A percentile compares a stretch with the other conserved stretches of the same genome.
Conservation (phyloP, 2,113 vertebrate species). For the Corapipo altera region DNA sequence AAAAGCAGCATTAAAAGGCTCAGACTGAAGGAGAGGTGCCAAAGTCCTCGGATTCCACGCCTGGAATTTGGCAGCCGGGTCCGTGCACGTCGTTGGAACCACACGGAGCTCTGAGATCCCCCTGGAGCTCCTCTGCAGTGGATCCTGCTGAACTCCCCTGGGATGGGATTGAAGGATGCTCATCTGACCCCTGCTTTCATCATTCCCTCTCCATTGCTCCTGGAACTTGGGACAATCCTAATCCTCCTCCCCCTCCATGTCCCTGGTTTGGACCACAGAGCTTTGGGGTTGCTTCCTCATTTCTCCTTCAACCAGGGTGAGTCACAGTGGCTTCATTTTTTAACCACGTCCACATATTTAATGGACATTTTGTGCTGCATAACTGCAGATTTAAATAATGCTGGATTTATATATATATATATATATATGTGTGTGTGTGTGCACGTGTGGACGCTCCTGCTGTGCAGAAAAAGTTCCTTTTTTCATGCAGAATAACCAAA, state of each 20-base stretch:
- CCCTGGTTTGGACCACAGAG: not conserved
- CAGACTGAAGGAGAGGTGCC: not conserved
- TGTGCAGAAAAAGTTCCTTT: not conserved
- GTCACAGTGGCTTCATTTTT: conserved; percentile 34
- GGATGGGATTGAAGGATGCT: not conserved
- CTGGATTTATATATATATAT: not conserved
- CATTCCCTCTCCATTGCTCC: not conserved
- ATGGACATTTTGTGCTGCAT: not conserved
- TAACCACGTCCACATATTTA: not conserved
- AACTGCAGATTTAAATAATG: not conserved
- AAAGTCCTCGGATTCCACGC: conserved; percentile 9
- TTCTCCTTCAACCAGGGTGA: conserved; percentile 62
- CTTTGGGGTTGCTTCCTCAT: conserved; percentile 31
- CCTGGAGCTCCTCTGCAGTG: fast-evolving
- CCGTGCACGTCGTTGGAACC: not conserved
- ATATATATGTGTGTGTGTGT: not conserved
- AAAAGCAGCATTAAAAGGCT: not conserved
- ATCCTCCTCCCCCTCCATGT: not conserved
- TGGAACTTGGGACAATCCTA: not conserved
- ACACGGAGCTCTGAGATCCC: not conserved
- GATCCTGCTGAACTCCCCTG: not conserved
- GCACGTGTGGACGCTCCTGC: not conserved
- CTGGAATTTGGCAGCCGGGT: not conserved
- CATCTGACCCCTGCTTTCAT: not conserved
- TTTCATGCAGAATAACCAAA: not conserved